Evolutionary conservation across 2,113 vertebrate species (phyloP).

Genomic region (Trichechus manatus): DNA sequence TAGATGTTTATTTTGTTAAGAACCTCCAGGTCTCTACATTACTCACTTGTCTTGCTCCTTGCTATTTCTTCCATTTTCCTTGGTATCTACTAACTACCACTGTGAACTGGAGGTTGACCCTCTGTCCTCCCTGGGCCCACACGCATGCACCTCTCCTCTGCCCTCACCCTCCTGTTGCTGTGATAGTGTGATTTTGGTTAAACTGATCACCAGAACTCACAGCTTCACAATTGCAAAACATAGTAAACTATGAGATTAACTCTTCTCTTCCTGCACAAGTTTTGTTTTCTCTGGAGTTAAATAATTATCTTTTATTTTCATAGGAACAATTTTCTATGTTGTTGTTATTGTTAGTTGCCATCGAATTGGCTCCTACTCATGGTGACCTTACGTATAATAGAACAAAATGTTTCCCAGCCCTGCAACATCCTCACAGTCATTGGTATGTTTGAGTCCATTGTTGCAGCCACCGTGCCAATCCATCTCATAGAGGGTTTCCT

Average conservation of each 20-base stretch:
- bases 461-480: too few relatives aligned
- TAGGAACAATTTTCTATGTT: too few relatives aligned
- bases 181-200: background rate
- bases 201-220: background rate
- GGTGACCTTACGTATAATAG: too few relatives aligned
- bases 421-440: too few relatives aligned
- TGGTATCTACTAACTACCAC: background rate
- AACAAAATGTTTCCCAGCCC: too few relatives aligned
- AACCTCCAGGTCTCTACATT: background rate
- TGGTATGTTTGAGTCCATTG: too few relatives aligned
- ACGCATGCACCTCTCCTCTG: background rate
- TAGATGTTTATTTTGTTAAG: too few relatives aligned
- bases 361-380: too few relatives aligned
- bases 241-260: background rate
- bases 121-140: background rate
- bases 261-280: background rate
- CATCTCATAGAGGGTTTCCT: too few relatives aligned
- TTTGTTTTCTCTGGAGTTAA: background rate
- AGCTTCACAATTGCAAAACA: background rate
- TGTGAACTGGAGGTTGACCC: too few relatives aligned
- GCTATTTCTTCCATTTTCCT: background rate
- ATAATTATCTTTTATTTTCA: background rate
- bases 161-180: background rate
- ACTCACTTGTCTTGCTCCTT: background rate
- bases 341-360: too few relatives aligned